Evolutionary conservation across 2,888 invertebrate genomes (phyloP), one percentile per base, ranked within the genome.

Genomic region (Oegoconia quadripuncta): DNA sequence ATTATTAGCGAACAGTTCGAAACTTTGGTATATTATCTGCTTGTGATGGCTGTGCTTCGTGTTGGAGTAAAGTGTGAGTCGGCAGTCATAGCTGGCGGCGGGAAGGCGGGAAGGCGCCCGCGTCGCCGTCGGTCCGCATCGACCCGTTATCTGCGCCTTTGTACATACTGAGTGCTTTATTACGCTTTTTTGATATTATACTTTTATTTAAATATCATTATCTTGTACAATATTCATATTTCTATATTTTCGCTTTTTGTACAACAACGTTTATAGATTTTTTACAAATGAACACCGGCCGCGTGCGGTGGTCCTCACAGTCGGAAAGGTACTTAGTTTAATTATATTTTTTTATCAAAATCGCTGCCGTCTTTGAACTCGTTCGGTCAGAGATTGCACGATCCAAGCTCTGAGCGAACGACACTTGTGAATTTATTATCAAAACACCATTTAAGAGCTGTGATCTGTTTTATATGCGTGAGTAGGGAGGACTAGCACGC

Each of bases 141-240:
- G n/a, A n/a, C n/a, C n/a, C n/a, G n/a, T n/a, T n/a, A n/a, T n/a
- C 41, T 9, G 9, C 45, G 61, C 58, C 61, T 60, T 56, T 80
- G 80, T 80, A 81, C 66, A 80, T 79, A 74, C 68, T 54, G 74
- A 78, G 78, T 83, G 82, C 81, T 84, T 79, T 77, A 75, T 73
- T 78, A 81, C 76, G 82, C 80, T 83, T 82, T 72, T 74, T 82
- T 78, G 68, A 78, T 80, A 76, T 78, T 74, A 71, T 62, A 55
- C 61, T 68, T 74, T 72, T 72, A 55, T 59, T 59, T 59, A 54
- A 43, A 48, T 50, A 41, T 64, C n/a, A 61, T 52, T 47, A 58
- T 59, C 55, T 47, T 12, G n/a, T 55, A 57, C 60, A 59, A 59
- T 54, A 52, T 49, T 48, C 42, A 46, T 59, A 64, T 63, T 64